Conservation (phyloP, 2,888 invertebrate species). For the Mechanitis messenoides region DNA sequence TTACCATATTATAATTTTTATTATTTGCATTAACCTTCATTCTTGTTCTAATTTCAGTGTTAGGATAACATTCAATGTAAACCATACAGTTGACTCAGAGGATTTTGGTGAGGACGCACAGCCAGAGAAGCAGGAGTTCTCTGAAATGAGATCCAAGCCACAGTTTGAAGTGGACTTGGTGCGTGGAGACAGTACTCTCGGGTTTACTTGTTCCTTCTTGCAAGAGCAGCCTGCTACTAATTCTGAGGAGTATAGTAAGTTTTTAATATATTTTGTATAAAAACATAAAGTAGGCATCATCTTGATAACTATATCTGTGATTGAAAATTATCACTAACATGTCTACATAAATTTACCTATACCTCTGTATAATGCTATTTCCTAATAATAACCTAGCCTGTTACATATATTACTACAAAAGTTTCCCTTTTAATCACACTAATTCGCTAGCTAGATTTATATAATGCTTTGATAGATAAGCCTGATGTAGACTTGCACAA, state of each 20-base stretch:
- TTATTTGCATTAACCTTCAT: not conserved
- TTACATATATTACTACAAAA: too few relatives aligned
- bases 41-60: constrained; percentile 43
- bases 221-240: constrained; percentile 77
- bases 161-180: constrained; percentile 92
- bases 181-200: constrained; percentile 85
- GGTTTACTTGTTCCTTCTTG: constrained; percentile 90
- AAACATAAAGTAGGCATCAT: too few relatives aligned
- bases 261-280: not conserved
- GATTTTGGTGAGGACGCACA: constrained; percentile 80
- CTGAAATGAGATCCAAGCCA: constrained; percentile 93
- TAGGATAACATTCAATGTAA: constrained; percentile 86
- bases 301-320: too few relatives aligned
- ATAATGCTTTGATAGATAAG: too few relatives aligned
- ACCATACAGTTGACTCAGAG: constrained; percentile 94
- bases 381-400: too few relatives aligned
- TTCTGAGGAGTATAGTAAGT: constrained; percentile 83
- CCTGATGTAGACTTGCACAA: too few relatives aligned
- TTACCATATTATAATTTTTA: too few relatives aligned
- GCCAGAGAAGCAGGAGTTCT: constrained; percentile 83
- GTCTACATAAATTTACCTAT: too few relatives aligned
- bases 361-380: too few relatives aligned
- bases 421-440: too few relatives aligned
- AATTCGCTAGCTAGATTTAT: too few relatives aligned
- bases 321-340: too few relatives aligned